Percentiles rank a stretch among this genome's conserved stretches.
phyloP scores from a whole-genome alignment of 2,888 invertebrate species.

The Melipona bicolor region DNA sequence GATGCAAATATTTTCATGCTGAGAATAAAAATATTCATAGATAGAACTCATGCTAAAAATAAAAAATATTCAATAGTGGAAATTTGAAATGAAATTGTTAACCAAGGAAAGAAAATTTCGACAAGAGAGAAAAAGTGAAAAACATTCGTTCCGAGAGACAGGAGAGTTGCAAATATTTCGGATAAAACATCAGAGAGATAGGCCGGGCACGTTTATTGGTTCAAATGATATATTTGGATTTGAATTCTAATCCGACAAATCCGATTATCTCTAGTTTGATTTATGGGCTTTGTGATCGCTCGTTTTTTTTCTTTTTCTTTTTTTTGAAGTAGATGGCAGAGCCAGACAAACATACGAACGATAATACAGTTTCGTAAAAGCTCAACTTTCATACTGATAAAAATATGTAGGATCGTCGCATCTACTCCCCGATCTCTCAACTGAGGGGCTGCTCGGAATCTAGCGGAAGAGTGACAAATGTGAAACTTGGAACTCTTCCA shows the following conservation, averaged over 20 bases:
- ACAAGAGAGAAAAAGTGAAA: not conserved
- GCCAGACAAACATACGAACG: too few species aligned
- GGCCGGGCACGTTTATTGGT: not conserved
- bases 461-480: conserved; percentile 24
- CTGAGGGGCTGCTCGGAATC: conserved; percentile 6
- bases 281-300: not conserved
- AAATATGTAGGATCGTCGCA: not conserved
- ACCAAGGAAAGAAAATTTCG: too few species aligned
- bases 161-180: too few species aligned
- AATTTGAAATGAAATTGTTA: too few species aligned
- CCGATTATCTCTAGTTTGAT: not conserved
- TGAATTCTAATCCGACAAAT: not conserved
- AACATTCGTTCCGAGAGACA: too few species aligned
- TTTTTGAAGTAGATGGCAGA: not conserved
- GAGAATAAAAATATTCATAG: too few species aligned
- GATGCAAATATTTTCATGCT: too few species aligned
- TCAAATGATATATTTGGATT: not conserved
- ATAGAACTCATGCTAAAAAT: too few species aligned
- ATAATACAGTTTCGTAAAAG: not conserved
- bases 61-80: too few species aligned
- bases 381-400: not conserved
- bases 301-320: too few species aligned
- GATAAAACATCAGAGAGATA: not conserved
- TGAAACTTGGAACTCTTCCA: conserved; percentile 47
- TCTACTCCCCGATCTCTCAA: conserved; percentile 24